Evolutionary conservation across 2,797 vertebrate species (phyloP).

Genomic region (Cossypha dichroa): DNA sequence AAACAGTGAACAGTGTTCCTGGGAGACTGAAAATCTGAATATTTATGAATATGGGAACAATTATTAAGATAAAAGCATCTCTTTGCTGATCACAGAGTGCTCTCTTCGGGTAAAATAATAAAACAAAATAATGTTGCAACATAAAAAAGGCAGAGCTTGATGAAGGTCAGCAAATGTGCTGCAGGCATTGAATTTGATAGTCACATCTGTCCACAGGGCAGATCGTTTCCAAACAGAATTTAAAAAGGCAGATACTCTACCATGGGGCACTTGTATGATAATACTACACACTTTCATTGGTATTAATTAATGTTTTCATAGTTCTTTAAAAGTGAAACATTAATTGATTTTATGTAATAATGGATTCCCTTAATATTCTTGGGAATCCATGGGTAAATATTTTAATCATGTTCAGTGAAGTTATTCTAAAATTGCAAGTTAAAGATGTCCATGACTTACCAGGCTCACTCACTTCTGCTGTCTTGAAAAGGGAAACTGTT

Average conservation of each 20-base stretch:
- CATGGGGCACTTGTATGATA: background rate
- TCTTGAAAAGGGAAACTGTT: background rate
- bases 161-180: slow-evolving; percentile 42
- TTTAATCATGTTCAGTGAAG: background rate
- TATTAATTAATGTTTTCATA: background rate
- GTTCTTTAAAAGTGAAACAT: background rate
- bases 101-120: slow-evolving; percentile 41
- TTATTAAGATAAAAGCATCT: slow-evolving; percentile 39
- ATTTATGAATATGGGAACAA: slow-evolving; percentile 45
- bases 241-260: background rate
- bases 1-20: background rate
- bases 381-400: background rate
- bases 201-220: slow-evolving; percentile 27
- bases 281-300: background rate
- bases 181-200: slow-evolving; percentile 15
- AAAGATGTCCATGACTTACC: background rate
- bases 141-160: slow-evolving; percentile 25
- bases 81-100: slow-evolving; percentile 36
- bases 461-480: background rate
- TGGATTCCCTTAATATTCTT: background rate
- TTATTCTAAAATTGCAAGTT: background rate
- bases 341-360: background rate
- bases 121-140: slow-evolving; percentile 23
- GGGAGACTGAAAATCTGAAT: slow-evolving; percentile 20
- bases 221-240: background rate